Percentiles rank a stretch among this genome's conserved stretches.
These are phyloP conservation scores for Microctenopoma stevenorrisi DNA, from an alignment of 2,797 vertebrate species.

Conservation along the genomic window DNA sequence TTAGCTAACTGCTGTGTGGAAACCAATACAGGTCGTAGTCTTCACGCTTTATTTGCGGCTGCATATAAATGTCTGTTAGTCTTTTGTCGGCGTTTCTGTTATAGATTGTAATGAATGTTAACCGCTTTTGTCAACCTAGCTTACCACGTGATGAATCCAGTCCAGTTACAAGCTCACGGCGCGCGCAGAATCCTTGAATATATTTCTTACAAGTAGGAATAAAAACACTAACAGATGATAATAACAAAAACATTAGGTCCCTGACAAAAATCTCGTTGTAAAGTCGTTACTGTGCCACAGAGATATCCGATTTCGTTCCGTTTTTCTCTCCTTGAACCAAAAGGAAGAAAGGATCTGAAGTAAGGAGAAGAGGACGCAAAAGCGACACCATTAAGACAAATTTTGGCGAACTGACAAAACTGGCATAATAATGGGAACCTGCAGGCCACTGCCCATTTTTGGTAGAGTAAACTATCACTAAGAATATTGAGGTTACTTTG, in stretches of 20 bases:
- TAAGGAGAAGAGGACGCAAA: background rate
- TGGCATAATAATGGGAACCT: too few species aligned
- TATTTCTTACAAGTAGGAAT: background rate
- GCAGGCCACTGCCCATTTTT: too few species aligned
- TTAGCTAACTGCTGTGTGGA: background rate
- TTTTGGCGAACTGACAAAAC: too few species aligned
- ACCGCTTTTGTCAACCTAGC: background rate
- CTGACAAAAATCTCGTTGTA: background rate
- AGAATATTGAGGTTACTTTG: too few species aligned
- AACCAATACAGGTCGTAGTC: background rate
- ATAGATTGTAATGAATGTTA: background rate
- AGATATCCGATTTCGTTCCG: slow-evolving; percentile 49
- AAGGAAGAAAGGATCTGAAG: background rate
- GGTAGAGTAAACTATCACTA: too few species aligned
- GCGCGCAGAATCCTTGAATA: background rate
- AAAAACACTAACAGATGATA: too few species aligned
- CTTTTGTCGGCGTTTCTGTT: background rate
- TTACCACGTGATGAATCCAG: too few species aligned
- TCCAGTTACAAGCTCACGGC: background rate
- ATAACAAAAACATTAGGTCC: too few species aligned
- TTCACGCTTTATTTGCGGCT: background rate
- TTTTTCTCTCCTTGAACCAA: background rate
- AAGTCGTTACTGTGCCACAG: slow-evolving; percentile 25
- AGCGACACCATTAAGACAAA: too few species aligned
- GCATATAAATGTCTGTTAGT: background rate